phyloP scores from a whole-genome alignment of 2,113 vertebrate species.

The Eulemur rufifrons region DNA sequence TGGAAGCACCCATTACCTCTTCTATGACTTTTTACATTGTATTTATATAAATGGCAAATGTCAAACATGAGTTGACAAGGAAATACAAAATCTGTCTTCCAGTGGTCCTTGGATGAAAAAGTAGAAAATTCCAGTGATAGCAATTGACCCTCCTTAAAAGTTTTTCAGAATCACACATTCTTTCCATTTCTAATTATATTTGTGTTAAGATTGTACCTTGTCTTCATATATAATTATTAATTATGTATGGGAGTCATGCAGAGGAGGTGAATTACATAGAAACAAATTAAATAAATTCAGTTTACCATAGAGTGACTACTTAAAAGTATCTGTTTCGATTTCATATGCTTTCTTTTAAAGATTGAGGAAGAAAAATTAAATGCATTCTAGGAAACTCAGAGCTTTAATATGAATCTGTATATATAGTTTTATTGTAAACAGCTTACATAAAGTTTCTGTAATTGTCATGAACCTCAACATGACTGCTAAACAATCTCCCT shows the following conservation, averaged over 20 bases:
- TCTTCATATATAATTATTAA: conserved; percentile 8
- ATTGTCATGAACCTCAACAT: not conserved
- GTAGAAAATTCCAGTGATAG: conserved; percentile 73
- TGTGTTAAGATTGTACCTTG: not conserved
- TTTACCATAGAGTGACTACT: not conserved
- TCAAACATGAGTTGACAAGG: conserved; percentile 81
- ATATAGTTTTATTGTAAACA: not conserved
- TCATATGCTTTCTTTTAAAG: not conserved
- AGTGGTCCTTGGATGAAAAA: conserved; percentile 71
- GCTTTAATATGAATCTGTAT: not conserved
- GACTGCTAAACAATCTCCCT: not conserved
- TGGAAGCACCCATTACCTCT: conserved; percentile 84
- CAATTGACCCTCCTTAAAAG: conserved; percentile 64
- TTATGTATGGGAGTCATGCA: not conserved
- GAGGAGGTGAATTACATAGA: not conserved
- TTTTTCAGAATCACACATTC: conserved; percentile 45
- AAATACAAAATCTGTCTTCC: conserved; percentile 81
- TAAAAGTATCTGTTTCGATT: not conserved
- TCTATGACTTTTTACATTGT: conserved; percentile 85
- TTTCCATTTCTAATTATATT: conserved; percentile 21
- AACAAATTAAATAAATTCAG: conserved; percentile 29
- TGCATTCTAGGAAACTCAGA: not conserved
- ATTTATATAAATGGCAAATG: conserved; percentile 85
- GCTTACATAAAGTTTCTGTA: not conserved
- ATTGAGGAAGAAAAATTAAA: conserved; percentile 7